These are phyloP conservation scores for Notarius lentiginosus DNA, from an alignment of 2,113 vertebrate genomes.

Conservation along the genomic window DNA sequence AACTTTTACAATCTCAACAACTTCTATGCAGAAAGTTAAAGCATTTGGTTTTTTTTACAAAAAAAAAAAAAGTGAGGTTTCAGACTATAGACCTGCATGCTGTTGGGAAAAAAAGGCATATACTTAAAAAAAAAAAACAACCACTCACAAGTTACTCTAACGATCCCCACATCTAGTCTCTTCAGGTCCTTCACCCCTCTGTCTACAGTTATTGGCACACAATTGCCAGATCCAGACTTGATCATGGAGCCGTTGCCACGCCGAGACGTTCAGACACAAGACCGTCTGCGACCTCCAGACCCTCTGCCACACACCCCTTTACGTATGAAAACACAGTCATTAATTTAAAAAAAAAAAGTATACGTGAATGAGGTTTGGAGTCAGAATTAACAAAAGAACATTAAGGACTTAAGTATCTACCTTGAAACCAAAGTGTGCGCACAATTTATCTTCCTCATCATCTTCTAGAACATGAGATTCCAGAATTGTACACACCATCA, in stretches of 20 bases:
- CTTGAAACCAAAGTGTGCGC: background rate
- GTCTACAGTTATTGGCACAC: slow-evolving; percentile 68
- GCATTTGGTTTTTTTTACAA: no score
- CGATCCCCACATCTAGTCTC: slow-evolving; percentile 45
- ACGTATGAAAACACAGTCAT: background rate
- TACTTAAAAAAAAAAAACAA: background rate
- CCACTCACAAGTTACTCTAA: background rate
- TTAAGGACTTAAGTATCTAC: background rate
- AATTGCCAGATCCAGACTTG: slow-evolving; percentile 71
- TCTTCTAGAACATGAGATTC: background rate
- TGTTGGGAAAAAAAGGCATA: background rate
- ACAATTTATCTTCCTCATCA: background rate
- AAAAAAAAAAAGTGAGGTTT: background rate
- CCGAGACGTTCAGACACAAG: slow-evolving; percentile 31
- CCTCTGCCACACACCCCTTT: slow-evolving; percentile 11
- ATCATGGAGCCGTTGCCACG: slow-evolving; percentile 71
- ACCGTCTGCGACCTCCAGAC: slow-evolving; percentile 38
- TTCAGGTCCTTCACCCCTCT: slow-evolving; percentile 62
- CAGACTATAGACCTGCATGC: background rate
- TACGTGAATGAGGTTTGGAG: background rate
- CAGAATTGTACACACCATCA: no score
- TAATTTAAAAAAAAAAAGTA: background rate
- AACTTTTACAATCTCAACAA: no score
- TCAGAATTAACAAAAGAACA: background rate
- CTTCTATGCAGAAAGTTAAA: background rate